Base-by-base conservation (phyloP, 2,113 vertebrate species). In the Tor tambroides region DNA sequence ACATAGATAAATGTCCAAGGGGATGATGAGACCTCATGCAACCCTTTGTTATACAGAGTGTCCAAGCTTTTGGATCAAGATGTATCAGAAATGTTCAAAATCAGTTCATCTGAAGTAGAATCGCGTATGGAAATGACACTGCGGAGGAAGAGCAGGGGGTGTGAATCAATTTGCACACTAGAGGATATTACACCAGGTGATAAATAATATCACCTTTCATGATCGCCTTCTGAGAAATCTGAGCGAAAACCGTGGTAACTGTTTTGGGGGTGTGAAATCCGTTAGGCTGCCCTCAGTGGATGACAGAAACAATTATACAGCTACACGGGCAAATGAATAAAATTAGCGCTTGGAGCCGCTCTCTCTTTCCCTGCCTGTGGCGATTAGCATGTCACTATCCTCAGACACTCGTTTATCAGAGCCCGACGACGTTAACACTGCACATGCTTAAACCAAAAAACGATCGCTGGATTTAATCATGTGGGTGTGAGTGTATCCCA, bases 241-340 rank as follows among this genome's bases (percentile, higher is more conserved):
- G 90, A 92, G 94, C 85, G 49, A 87, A 80, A 79, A 72, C 86
- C 51, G 43, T 80, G 88, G 38, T 91, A 94, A 93, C 91, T 92
- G 91, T 94, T 94, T 94, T 93, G 92, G 77, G 78, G 82, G 91
- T 91, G 89, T 95, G 93, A 94, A 95, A 95, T 94, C 92, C 92
- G 94, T 95, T 94, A 94, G 93, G 93, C 89, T 93, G 92, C 91
- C 89, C 90, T 92, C 90, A 91, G 92, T 93, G 92, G 91, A 93
- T 94, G 95, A 95, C 94, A 95, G 92, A 94, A 94, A 94, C 94
- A 95, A 95, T 95, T 95, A 95, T 93, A 91, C 91, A 90, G 92
- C 92, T 91, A 93, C 91, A 92, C 91, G 94, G 92, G 92, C 93
- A 94, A 94, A 94, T 94, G 93, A 95, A 95, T 94, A 93, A 94